phyloP scores from a whole-genome alignment of 2,888 invertebrate species.

The Dendrolimus houi region DNA sequence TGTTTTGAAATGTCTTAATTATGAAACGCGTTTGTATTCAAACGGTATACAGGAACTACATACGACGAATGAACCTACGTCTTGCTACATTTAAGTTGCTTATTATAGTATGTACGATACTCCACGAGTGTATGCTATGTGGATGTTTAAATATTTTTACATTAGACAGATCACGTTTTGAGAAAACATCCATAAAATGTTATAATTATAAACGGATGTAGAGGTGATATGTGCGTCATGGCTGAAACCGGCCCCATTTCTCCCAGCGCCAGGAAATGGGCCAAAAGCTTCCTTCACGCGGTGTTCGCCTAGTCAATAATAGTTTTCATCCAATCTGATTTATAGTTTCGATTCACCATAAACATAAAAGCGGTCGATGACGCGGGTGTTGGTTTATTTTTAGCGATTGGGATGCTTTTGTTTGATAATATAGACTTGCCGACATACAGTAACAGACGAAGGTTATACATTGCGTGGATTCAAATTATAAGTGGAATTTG shows the following conservation, averaged over 20 bases:
- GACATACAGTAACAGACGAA: not conserved
- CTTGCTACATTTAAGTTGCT: not conserved
- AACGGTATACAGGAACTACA: conserved; percentile 8
- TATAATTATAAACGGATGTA: conserved; percentile 57
- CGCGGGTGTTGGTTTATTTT: conserved; percentile 15
- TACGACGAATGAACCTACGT: not conserved
- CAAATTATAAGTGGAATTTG: too few species aligned
- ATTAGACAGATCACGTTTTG: conserved; percentile 2
- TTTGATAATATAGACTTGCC: conserved; percentile 3
- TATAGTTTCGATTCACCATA: conserved; percentile 41
- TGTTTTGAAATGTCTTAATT: conserved; percentile 20
- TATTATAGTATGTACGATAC: not conserved
- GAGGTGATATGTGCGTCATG: conserved; percentile 57
- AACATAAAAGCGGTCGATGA: conserved; percentile 32
- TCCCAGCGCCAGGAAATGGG: conserved; percentile 61
- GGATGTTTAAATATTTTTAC: not conserved
- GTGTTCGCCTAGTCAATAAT: conserved; percentile 69
- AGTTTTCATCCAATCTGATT: conserved; percentile 52
- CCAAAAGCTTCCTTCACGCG: conserved; percentile 59
- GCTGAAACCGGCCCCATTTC: conserved; percentile 54
- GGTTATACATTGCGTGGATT: not conserved
- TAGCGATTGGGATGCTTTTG: conserved; percentile 4
- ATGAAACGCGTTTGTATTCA: conserved; percentile 12
- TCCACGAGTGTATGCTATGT: too few species aligned
- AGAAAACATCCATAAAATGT: conserved; percentile 25